Conservation (phyloP, 2,888 invertebrate genomes). For the Melanotus villosus region DNA sequence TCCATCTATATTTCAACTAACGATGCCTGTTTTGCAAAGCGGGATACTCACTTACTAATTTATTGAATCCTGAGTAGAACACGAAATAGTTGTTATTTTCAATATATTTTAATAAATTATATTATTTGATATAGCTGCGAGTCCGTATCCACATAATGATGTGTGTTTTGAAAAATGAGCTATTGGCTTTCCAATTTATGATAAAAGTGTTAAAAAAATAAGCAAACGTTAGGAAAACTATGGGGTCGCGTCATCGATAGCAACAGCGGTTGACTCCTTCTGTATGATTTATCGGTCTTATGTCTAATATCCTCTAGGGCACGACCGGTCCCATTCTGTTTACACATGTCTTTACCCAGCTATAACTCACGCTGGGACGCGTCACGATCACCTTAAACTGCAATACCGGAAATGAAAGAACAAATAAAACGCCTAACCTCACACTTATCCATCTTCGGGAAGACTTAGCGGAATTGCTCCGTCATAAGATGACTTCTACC, state of each 20-base stretch:
- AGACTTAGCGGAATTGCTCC: conserved; percentile 49
- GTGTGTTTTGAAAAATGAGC: no score
- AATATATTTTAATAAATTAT: no score
- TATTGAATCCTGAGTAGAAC: no score
- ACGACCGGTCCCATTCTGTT: conserved; percentile 57
- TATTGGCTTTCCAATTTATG: no score
- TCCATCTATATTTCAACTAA: no score
- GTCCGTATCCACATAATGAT: no score
- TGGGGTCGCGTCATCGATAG: conserved; percentile 58
- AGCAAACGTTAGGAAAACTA: conserved; percentile 20
- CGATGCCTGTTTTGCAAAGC: no score
- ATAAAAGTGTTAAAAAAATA: conserved; percentile 6
- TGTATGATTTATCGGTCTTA: conserved; percentile 62
- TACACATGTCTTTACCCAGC: conserved; percentile 62
- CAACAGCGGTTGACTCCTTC: conserved; percentile 57
- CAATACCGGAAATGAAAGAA: conserved; percentile 56
- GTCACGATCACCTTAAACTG: conserved; percentile 60
- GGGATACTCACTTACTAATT: no score
- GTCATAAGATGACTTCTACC: conserved; percentile 45
- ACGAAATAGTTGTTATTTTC: no score
- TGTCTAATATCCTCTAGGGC: conserved; percentile 61
- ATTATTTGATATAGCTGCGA: no score
- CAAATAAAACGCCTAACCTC: conserved; percentile 52
- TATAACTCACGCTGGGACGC: conserved; percentile 60
- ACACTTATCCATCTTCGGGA: conserved; percentile 47